A percentile compares a stretch with the other conserved stretches of the same genome.
These are phyloP conservation scores for Brevimyrus niger DNA, from an alignment of 2,113 vertebrate genomes.

Conservation along the genomic window DNA sequence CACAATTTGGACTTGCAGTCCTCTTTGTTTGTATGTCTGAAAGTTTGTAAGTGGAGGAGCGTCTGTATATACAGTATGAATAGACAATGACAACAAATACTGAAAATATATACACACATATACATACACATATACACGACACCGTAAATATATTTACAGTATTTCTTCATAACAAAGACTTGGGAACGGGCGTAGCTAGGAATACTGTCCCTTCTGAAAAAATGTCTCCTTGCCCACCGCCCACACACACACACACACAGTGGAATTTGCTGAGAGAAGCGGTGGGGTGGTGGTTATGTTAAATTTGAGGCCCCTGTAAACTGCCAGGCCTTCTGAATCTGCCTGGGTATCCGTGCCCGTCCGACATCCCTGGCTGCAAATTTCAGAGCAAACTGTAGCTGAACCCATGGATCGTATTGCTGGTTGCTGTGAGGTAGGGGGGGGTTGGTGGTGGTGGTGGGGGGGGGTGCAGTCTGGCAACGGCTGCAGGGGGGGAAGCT, in stretches of 20 bases:
- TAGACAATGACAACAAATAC: neutral
- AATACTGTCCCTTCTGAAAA: neutral
- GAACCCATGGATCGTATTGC: neutral
- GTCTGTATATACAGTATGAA: neutral
- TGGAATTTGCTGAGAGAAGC: neutral
- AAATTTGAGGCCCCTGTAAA: neutral
- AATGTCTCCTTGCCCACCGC: neutral
- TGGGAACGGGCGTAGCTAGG: neutral
- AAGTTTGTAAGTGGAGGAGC: too few species aligned
- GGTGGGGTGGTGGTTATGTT: neutral
- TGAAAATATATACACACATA: neutral
- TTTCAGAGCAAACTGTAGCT: neutral
- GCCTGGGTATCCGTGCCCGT: neutral
- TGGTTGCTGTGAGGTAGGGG: neutral
- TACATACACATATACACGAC: neutral
- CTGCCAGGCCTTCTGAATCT: neutral
- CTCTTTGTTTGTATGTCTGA: too few species aligned
- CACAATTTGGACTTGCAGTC: too few species aligned
- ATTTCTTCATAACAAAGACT: neutral
- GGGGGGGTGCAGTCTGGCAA: neutral
- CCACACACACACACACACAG: too few species aligned
- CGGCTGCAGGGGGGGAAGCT: neutral
- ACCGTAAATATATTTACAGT: neutral
- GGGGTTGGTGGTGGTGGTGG: neutral
- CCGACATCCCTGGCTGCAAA: neutral